Conservation (phyloP, 2,113 vertebrate genomes). For the Psephotus haematonotus region DNA sequence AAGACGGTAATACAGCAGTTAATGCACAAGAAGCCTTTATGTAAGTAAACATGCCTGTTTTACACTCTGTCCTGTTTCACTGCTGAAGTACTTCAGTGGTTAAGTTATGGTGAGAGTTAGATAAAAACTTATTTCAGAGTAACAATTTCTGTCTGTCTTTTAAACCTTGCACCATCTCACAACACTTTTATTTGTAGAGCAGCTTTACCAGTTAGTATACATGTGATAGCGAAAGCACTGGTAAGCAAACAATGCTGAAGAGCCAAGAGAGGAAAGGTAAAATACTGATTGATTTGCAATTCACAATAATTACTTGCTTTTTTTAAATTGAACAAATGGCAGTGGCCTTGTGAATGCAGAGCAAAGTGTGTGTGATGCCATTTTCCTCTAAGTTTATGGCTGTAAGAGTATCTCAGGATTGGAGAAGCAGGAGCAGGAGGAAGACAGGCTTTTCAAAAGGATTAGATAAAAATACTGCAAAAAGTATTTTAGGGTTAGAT, state of each 20-base stretch:
- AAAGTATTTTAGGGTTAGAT: background rate
- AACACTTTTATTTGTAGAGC: constrained; percentile 28
- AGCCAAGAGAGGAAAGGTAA: background rate
- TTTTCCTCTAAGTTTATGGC: background rate
- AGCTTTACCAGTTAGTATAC: background rate
- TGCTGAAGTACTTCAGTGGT: background rate
- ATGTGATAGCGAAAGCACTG: background rate
- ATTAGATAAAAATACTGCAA: background rate
- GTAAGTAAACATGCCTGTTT: background rate
- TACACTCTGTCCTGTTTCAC: accelerated
- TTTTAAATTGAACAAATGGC: background rate
- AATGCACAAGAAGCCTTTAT: background rate
- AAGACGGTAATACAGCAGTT: background rate
- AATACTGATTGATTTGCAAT: background rate
- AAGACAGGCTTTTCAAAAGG: background rate
- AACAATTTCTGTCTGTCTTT: constrained; percentile 28
- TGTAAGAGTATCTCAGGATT: background rate
- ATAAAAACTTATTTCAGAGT: background rate
- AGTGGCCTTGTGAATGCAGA: background rate
- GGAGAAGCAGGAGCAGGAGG: background rate
- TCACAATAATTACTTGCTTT: background rate
- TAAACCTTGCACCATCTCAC: constrained; percentile 9
- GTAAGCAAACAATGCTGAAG: constrained; percentile 3
- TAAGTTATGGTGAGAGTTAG: background rate
- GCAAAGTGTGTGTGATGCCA: background rate